Evolutionary conservation across 2,888 invertebrate species (phyloP), one percentile per base, ranked within the genome.

Genomic region (Harpalus rufipes): DNA sequence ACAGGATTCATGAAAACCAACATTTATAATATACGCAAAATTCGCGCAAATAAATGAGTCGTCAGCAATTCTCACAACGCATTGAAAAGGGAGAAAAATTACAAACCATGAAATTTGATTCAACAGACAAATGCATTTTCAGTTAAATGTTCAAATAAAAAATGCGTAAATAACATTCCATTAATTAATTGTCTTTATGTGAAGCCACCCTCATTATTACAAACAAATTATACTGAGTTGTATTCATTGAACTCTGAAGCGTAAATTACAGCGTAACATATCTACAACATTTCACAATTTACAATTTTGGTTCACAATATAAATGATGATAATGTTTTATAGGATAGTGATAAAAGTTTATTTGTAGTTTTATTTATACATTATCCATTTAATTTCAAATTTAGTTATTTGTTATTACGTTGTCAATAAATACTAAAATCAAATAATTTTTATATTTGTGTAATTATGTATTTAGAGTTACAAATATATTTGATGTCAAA

Each of bases 51-150:
- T 68, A 68, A 39, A 68, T 68, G 68, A 68, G 25, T 7, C 8
- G 32, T 68, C 68, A 68, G 68, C 68, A 68, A 32, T 68, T 63
- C 32, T 25, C 18, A 10, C n/a, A 18, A 18, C 68, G 68, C 68
- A 68, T 68, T 39, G 32, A 68, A 68, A 41, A 14, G 32, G 32
- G 39, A 39, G 25, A 39, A 39, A 68, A 39, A 63, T 63, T 63
- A 63, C 12, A n/a, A 65, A 14, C 4, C 39, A 14, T 68, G 32
- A 25, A 68, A 68, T 68, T 68, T 39, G 10, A n/a, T 14, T 39
- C 68, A n/a, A 63, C 63, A 63, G 63, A 21, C 18, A 39, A 68
- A 68, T 39, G n/a, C 39, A 39, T 68, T 32, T 68, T n/a, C 39
- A 39, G 39, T 39, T 32, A 68, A 65, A 68, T 6, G 16, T 59